Conservation (phyloP, 2,797 vertebrate genomes). For the Rhinella marina region DNA sequence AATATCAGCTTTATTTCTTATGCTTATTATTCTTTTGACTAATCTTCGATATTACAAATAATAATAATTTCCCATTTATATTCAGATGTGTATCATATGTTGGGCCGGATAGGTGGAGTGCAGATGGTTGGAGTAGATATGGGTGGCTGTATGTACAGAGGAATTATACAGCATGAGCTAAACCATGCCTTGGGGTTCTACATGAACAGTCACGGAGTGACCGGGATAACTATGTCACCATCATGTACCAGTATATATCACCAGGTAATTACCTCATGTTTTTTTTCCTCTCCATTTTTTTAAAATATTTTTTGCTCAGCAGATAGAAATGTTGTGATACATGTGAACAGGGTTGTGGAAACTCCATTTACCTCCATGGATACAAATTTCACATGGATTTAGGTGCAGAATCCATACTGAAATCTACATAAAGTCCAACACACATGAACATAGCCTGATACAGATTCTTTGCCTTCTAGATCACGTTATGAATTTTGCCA, state of each 20-base stretch:
- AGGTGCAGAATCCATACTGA: no score
- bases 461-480: background rate
- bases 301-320: no score
- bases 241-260: conserved; percentile 77
- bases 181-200: conserved; percentile 83
- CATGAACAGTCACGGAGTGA: conserved; percentile 83
- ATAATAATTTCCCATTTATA: background rate
- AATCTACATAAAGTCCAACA: no score
- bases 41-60: no score
- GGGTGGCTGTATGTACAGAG: conserved; percentile 77
- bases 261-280: no score
- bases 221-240: conserved; percentile 74
- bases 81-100: conserved; percentile 71
- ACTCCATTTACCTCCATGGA: no score
- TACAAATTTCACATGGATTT: no score
- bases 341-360: no score
- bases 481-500: background rate
- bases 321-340: no score
- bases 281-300: no score
- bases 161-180: conserved; percentile 79
- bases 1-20: background rate
- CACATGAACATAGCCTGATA: conserved; percentile 57
- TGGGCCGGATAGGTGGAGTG: conserved; percentile 75
- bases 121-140: conserved; percentile 76
- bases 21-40: no score